phyloP scores from a whole-genome alignment of 2,113 vertebrate species.

The Chloropsis cyanopogon region DNA sequence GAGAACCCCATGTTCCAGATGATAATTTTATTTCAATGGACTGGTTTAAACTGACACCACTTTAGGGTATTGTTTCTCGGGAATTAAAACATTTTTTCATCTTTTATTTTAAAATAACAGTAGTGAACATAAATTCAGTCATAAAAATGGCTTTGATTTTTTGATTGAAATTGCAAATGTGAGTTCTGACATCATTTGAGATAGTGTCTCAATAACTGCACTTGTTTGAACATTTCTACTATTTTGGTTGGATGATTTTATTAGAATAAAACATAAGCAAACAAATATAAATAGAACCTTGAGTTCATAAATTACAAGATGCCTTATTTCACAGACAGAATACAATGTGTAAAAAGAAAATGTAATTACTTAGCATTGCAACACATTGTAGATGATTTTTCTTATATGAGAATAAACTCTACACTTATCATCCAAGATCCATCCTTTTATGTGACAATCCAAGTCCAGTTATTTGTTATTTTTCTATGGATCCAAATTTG shows the following conservation, averaged over 20 bases:
- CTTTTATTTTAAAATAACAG: not conserved
- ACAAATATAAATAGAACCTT: not conserved
- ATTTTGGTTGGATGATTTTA: conserved; percentile 1
- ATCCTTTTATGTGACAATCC: not conserved
- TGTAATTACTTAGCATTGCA: not conserved
- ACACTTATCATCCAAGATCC: not conserved
- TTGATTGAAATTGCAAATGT: not conserved
- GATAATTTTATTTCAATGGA: not conserved
- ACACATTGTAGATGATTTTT: not conserved
- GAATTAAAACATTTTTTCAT: not conserved
- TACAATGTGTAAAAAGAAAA: not conserved
- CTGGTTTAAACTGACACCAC: not conserved
- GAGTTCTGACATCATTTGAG: conserved; percentile 10
- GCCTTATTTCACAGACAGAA: not conserved
- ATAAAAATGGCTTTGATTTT: not conserved
- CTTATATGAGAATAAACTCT: not conserved
- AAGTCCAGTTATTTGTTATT: not conserved
- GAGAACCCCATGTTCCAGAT: not conserved
- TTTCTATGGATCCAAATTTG: not conserved
- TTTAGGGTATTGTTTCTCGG: not conserved
- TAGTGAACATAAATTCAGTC: not conserved
- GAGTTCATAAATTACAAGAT: not conserved
- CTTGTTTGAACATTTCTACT: not conserved
- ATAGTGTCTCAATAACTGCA: not conserved
- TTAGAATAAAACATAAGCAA: not conserved